Conservation (phyloP, 2,888 invertebrate species). For the Epinotia demarniana region DNA sequence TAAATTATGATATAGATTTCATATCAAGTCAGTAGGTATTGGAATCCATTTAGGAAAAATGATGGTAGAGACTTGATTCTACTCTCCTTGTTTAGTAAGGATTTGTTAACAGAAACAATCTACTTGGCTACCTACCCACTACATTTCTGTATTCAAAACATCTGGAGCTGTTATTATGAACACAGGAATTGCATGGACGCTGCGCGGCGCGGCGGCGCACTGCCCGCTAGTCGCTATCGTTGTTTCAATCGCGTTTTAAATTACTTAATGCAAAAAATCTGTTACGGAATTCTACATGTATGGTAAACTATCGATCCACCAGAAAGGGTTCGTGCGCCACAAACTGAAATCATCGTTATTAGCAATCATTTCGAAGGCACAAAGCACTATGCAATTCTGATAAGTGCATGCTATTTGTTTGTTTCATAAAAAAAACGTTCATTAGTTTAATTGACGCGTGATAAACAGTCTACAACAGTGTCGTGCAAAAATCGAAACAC, state of each 20-base stretch:
- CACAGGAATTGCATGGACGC: conserved; percentile 59
- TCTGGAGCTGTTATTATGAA: conserved; percentile 52
- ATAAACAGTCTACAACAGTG: conserved; percentile 60
- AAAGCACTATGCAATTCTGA: conserved; percentile 73
- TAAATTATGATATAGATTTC: conserved; percentile 5
- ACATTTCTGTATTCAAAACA: conserved; percentile 41
- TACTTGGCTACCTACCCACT: conserved; percentile 20
- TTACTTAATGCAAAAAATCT: conserved; percentile 71
- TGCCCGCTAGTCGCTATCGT: conserved; percentile 60
- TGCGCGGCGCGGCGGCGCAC: conserved; percentile 71
- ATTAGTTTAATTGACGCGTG: conserved; percentile 53
- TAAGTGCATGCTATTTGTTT: conserved; percentile 73
- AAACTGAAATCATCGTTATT: conserved; percentile 69
- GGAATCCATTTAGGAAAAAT: background rate
- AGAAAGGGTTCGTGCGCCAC: conserved; percentile 76
- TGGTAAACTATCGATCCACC: conserved; percentile 80
- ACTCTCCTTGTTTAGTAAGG: conserved; percentile 22
- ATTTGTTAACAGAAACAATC: conserved; percentile 29
- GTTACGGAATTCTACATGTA: conserved; percentile 70
- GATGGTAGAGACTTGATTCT: conserved; percentile 12
- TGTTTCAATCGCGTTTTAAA: conserved; percentile 69
- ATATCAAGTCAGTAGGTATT: background rate
- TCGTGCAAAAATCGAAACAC: conserved; percentile 74
- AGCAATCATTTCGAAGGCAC: conserved; percentile 75
- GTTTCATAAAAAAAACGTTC: conserved; percentile 54